Evolutionary conservation across 2,888 invertebrate species (phyloP).

Genomic region (Heteropelma amictum): DNA sequence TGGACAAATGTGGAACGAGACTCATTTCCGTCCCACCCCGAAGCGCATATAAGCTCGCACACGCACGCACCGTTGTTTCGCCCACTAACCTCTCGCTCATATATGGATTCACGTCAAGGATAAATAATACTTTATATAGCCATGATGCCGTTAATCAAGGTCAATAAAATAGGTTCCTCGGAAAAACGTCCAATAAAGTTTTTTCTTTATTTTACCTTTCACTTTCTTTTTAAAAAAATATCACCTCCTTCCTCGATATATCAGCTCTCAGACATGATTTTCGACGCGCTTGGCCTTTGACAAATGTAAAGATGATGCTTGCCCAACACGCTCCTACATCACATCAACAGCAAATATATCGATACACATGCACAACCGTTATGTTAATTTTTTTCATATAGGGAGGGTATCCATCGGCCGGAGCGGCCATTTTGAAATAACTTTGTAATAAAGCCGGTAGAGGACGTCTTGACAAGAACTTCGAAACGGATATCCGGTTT

Average conservation of each 20-base stretch:
- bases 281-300: background rate
- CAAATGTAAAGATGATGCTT: background rate
- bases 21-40: slow-evolving; percentile 38
- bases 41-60: background rate
- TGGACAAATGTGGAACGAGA: slow-evolving; percentile 26
- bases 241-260: background rate
- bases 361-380: too few species aligned
- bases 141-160: slow-evolving; percentile 24
- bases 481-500: background rate
- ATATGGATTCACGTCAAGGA: slow-evolving; percentile 41
- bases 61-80: slow-evolving; percentile 45
- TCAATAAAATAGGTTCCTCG: background rate
- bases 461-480: background rate
- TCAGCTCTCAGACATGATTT: slow-evolving; percentile 12
- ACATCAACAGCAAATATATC: background rate
- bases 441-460: background rate
- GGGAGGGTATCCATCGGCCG: background rate
- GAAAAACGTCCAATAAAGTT: background rate
- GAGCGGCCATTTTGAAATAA: background rate
- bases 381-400: background rate
- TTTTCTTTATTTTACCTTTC: background rate
- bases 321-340: background rate
- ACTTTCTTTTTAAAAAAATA: background rate
- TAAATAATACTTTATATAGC: slow-evolving; percentile 45
- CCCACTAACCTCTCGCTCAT: slow-evolving; percentile 46